Conservation (phyloP, 2,113 vertebrate species). For the Misgurnus anguillicaudatus region DNA sequence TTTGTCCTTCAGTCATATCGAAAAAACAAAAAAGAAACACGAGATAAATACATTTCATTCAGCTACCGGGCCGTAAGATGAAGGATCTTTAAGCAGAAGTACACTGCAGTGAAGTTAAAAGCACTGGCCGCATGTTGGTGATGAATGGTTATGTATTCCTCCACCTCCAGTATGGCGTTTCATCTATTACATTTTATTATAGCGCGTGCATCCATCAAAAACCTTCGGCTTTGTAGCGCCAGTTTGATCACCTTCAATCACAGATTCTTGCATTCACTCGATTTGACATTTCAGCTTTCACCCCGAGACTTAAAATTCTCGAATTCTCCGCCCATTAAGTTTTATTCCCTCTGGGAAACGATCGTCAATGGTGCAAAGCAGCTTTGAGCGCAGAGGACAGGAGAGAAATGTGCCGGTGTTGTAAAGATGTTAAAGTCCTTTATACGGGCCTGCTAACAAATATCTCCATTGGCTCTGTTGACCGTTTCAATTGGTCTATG, state of each 20-base stretch:
- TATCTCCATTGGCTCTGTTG: slow-evolving; percentile 7
- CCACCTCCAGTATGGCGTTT: background rate
- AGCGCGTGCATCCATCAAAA: slow-evolving; percentile 23
- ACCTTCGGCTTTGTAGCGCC: background rate
- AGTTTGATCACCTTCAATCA: slow-evolving; percentile 39
- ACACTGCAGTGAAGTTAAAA: slow-evolving; percentile 7
- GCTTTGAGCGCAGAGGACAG: background rate
- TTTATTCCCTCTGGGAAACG: slow-evolving; percentile 31
- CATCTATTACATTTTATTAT: slow-evolving; percentile 40
- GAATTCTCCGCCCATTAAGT: slow-evolving; percentile 26
- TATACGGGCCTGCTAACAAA: slow-evolving; percentile 19
- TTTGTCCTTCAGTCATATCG: background rate
- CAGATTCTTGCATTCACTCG: background rate
- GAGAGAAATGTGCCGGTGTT: background rate
- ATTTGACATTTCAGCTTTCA: slow-evolving; percentile 31
- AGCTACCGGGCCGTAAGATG: background rate
- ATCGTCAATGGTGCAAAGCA: slow-evolving; percentile 28
- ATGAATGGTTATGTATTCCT: slow-evolving; percentile 30
- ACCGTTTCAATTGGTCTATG: slow-evolving; percentile 48
- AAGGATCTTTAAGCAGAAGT: slow-evolving; percentile 3
- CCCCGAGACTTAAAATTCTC: slow-evolving; percentile 21
- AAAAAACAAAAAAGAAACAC: background rate
- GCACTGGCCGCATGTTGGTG: background rate
- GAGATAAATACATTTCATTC: background rate
- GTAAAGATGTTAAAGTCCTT: slow-evolving; percentile 3